Conservation (phyloP, 2,888 invertebrate genomes). For the Corbicula japonica region DNA sequence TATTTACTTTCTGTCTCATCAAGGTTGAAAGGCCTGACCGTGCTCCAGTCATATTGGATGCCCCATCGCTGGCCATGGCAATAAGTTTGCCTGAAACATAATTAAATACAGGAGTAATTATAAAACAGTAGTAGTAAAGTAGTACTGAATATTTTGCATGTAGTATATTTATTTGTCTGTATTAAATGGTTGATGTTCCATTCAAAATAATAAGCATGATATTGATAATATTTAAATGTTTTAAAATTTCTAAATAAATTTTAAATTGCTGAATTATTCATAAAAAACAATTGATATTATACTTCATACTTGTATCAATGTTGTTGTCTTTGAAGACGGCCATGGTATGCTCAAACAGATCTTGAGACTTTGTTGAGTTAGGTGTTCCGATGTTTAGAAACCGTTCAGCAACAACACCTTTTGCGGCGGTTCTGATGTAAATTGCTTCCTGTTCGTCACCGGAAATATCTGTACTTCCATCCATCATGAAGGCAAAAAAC, state of each 20-base stretch:
- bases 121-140: no score
- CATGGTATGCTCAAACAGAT: constrained; percentile 4
- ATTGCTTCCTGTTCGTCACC: constrained; percentile 44
- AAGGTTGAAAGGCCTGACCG: constrained; percentile 32
- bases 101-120: no score
- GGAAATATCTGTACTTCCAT: constrained; percentile 44
- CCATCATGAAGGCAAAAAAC: constrained; percentile 48
- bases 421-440: constrained; percentile 17
- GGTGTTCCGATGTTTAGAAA: constrained; percentile 37
- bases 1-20: constrained; percentile 23
- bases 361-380: constrained; percentile 18
- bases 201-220: no score
- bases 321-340: background rate
- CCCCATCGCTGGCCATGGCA: constrained; percentile 55
- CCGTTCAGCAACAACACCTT: constrained; percentile 22
- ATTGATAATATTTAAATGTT: no score
- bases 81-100: constrained; percentile 25
- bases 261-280: no score
- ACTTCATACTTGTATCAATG: background rate
- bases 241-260: no score
- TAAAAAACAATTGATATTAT: no score
- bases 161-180: no score
- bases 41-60: constrained; percentile 50
- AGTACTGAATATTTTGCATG: no score
- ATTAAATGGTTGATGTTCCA: no score